Evolutionary conservation across 2,113 vertebrate species (phyloP), one percentile per base, ranked within the genome.

Genomic region (Phocoena phocoena): DNA sequence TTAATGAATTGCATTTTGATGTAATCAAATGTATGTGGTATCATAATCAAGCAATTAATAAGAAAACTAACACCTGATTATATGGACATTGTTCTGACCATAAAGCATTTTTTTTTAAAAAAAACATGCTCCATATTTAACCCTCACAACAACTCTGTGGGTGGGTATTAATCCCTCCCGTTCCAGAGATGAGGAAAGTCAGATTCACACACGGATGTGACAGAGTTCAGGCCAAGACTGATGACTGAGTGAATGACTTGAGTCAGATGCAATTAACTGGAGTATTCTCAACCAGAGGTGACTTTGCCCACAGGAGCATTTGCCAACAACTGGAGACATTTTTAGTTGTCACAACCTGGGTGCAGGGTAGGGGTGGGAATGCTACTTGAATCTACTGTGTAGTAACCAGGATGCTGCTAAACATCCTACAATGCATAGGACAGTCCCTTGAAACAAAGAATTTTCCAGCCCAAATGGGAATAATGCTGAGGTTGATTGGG

Each of bases 311-410:
- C 11, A 15, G 55, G 12, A 20, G 11, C 20, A 36, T 47, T 36
- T 73, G 36, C 50, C 33, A 68, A 41, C 21, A 62, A 60, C 28
- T 28, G 15, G 28, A 85, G 71, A 89, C 20, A 6, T 47, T 50
- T 88, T n/a, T 50, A 53, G 44, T 47, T 50, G 36, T 36, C 65
- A 60, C 15, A 33, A 20, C 36, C 20, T 21, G 33, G 21, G 36
- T 18, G 25, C 3, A n/a, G 1, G 1, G 55, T 3, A 7, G 9
- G 8, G 10, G 26, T 8, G 0, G 6, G 67, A n/a, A 2, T 41
- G 3, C 6, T 60, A n/a, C 2, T 44, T 41, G 31, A 71, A 13
- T 71, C 68, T 44, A 25, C 36, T 28, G 5, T 6, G 36, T 33
- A 68, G 23, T 38, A 4, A 44, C 12, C 23, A 12, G 3, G 10